Conservation (phyloP, 2,888 invertebrate genomes). For the Thera obeliscata region DNA sequence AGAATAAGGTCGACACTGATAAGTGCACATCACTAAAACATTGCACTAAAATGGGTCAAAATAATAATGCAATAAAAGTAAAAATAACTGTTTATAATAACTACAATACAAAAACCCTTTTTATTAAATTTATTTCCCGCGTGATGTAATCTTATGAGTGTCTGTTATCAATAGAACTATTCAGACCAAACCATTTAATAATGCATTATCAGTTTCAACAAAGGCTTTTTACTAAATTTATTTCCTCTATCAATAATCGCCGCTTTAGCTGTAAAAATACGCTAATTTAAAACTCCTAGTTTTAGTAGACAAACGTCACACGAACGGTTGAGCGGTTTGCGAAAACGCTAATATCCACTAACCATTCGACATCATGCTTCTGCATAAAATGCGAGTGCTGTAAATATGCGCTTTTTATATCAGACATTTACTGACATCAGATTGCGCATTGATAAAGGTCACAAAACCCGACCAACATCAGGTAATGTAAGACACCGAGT, state of each 20-base stretch:
- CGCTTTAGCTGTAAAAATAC: not conserved
- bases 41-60: conserved; percentile 15
- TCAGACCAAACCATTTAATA: conserved; percentile 17
- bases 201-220: conserved; percentile 22
- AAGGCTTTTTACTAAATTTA: conserved; percentile 5
- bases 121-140: not conserved
- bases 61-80: not conserved
- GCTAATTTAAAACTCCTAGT: not conserved
- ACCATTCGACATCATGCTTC: too few relatives aligned
- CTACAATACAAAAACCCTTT: not conserved
- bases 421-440: not conserved
- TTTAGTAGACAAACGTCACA: not conserved
- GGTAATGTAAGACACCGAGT: conserved; percentile 16
- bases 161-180: conserved; percentile 20
- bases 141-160: conserved; percentile 21
- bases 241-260: conserved; percentile 7
- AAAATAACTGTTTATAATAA: not conserved
- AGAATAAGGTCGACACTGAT: conserved; percentile 9
- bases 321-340: not conserved
- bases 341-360: not conserved
- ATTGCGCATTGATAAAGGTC: conserved; percentile 6
- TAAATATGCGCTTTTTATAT: not conserved
- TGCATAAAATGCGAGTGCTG: not conserved
- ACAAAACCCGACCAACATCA: conserved; percentile 13
- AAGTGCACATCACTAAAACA: conserved; percentile 18